Evolutionary conservation across 2,113 vertebrate genomes (phyloP), one percentile per base, ranked within the genome.

Genomic region (Esox niger): DNA sequence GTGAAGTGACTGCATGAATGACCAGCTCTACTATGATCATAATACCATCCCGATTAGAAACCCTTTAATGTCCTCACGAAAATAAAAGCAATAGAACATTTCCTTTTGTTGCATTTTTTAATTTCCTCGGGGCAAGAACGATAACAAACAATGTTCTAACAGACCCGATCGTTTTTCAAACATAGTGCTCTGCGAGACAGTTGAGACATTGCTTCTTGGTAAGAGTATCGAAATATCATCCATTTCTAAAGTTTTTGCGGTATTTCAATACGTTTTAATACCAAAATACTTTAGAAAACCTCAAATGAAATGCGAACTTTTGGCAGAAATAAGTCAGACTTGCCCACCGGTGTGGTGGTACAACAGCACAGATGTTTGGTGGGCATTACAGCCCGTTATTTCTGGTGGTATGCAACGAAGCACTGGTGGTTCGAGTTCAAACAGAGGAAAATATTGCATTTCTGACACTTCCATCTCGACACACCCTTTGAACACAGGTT

Each of bases 321-420:
- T 58, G 6, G 38, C 6, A 43, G 9, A 27, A 58, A 58, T 27
- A 25, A 58, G 27, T 58, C 6, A 23, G 20, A 64, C 26, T 27
- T 52, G 26, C 63, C 52, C 29, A 43, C 27, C 23, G 27, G 69
- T 70, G 43, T n/a, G n/a, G n/a, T n/a, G n/a, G n/a, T n/a, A n/a
- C 21, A 62, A 64, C 59, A 63, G 68, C 27, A 70, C 68, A 70
- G 54, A 52, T 17, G 30, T 27, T 64, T 63, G 26, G 25, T 23
- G 69, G n/a, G 31, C 25, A 58, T 71, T 56, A 64, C 49, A 58
- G 47, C 54, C 32, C 43, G 13, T 69, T 61, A 69, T 52, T 72
- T 77, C 23, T 62, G 58, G 52, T 74, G 74, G 64, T 80, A 71
- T 55, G 62, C 59, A 58, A 61, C 46, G 23, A 74, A 80, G 68